Percentiles rank a stretch among this genome's conserved stretches.
Conservation (phyloP, 1,140 invertebrate species). For the Triops longicaudatus region DNA sequence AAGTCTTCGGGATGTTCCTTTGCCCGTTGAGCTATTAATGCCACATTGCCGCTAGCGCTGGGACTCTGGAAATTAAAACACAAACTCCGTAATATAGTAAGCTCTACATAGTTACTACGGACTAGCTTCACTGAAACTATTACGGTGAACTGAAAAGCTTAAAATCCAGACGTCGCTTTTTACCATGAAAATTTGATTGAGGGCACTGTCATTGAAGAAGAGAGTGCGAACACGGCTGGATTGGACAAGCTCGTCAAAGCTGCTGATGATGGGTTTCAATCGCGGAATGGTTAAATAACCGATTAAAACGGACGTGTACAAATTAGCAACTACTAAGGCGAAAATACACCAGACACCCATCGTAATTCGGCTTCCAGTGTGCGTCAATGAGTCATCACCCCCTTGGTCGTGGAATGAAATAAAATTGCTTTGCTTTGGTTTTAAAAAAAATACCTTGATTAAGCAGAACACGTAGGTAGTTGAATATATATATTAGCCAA, state of each 20-base stretch:
- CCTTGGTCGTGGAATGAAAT: neutral
- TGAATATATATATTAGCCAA: neutral
- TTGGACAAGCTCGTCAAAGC: neutral
- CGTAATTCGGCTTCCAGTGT: neutral
- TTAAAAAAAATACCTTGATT: neutral
- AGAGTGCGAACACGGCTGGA: neutral
- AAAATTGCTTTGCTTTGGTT: neutral
- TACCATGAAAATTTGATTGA: neutral
- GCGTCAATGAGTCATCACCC: neutral
- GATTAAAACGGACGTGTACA: neutral
- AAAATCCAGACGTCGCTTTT: too few species aligned
- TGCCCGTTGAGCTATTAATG: neutral
- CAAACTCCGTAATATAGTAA: too few species aligned
- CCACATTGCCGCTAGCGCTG: neutral
- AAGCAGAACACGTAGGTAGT: neutral
- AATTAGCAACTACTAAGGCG: neutral
- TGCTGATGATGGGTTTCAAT: neutral
- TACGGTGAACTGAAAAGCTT: too few species aligned
- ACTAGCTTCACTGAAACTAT: too few species aligned
- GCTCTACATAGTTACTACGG: too few species aligned
- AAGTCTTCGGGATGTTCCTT: neutral
- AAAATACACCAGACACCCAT: neutral
- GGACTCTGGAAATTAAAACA: neutral
- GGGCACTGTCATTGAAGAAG: neutral
- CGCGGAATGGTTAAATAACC: neutral